These are phyloP conservation scores for Saturnia japonica DNA, from an alignment of 2,888 invertebrate species.

Conservation along the genomic window DNA sequence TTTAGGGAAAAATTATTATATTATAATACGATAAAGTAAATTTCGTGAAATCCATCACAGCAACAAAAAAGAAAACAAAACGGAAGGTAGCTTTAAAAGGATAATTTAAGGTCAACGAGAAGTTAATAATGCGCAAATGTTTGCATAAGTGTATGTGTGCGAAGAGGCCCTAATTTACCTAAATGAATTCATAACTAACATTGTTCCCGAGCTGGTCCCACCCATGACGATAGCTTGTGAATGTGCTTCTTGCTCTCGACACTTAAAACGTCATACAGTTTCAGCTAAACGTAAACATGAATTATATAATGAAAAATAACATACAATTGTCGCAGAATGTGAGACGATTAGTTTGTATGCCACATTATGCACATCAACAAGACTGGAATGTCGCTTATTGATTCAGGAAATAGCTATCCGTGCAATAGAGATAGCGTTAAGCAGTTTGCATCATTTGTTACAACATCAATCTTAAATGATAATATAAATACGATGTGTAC, in stretches of 20 bases:
- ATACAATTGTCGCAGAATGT: slow-evolving; percentile 26
- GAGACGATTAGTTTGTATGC: slow-evolving; percentile 52
- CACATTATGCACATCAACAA: slow-evolving; percentile 73
- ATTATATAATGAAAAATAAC: slow-evolving; percentile 29
- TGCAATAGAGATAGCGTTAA: slow-evolving; percentile 50
- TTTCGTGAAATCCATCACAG: slow-evolving; percentile 23
- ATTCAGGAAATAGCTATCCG: slow-evolving; percentile 70
- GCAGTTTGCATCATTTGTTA: slow-evolving; percentile 52
- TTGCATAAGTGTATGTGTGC: slow-evolving; percentile 64
- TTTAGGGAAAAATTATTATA: slow-evolving; percentile 34
- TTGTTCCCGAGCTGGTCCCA: slow-evolving; percentile 82
- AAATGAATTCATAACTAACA: slow-evolving; percentile 77
- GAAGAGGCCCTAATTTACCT: slow-evolving; percentile 68
- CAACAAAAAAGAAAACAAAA: not conserved
- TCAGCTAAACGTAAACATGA: slow-evolving; percentile 30
- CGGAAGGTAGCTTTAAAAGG: slow-evolving; percentile 6
- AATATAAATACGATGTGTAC: slow-evolving; percentile 53
- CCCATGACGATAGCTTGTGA: slow-evolving; percentile 81
- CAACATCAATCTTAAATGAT: slow-evolving; percentile 51
- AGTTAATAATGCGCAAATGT: slow-evolving; percentile 35
- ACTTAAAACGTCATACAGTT: slow-evolving; percentile 26
- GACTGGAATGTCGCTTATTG: slow-evolving; percentile 80
- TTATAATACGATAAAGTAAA: slow-evolving; percentile 39
- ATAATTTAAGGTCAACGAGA: not conserved
- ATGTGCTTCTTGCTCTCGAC: slow-evolving; percentile 56